These are phyloP conservation scores for Protodeltote pygarga DNA, from an alignment of 2,888 invertebrate species.

Conservation along the genomic window DNA sequence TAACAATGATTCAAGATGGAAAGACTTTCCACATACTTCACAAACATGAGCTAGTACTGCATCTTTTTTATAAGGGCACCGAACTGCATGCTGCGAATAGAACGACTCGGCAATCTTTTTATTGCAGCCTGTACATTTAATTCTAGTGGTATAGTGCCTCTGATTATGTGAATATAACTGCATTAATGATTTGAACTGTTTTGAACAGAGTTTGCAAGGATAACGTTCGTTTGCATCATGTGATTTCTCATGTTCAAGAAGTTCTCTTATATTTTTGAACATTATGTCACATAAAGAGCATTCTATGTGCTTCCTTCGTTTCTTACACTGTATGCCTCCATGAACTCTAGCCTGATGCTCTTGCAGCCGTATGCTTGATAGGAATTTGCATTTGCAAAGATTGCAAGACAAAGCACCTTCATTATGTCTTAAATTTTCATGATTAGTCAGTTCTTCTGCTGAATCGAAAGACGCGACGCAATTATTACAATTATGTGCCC, in stretches of 20 bases:
- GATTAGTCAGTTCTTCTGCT: constrained; percentile 50
- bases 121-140: constrained; percentile 57
- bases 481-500: constrained; percentile 49
- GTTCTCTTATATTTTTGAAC: constrained; percentile 57
- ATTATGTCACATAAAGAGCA: constrained; percentile 63
- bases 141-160: constrained; percentile 58
- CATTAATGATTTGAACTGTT: constrained; percentile 54
- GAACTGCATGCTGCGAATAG: constrained; percentile 55
- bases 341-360: constrained; percentile 63
- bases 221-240: constrained; percentile 53
- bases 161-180: constrained; percentile 62
- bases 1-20: constrained; percentile 46
- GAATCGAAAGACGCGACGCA: constrained; percentile 63
- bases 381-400: constrained; percentile 60
- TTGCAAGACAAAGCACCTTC: constrained; percentile 56
- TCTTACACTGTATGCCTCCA: constrained; percentile 62
- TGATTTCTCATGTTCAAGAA: constrained; percentile 56
- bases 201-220: constrained; percentile 62
- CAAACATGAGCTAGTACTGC: constrained; percentile 47
- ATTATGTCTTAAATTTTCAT: constrained; percentile 55
- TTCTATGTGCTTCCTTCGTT: constrained; percentile 60
- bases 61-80: constrained; percentile 48
- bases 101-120: constrained; percentile 57
- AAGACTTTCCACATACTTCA: constrained; percentile 58
- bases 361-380: constrained; percentile 50